Evolutionary conservation across 2,113 vertebrate species (phyloP).

Genomic region (Piprites chloris): DNA sequence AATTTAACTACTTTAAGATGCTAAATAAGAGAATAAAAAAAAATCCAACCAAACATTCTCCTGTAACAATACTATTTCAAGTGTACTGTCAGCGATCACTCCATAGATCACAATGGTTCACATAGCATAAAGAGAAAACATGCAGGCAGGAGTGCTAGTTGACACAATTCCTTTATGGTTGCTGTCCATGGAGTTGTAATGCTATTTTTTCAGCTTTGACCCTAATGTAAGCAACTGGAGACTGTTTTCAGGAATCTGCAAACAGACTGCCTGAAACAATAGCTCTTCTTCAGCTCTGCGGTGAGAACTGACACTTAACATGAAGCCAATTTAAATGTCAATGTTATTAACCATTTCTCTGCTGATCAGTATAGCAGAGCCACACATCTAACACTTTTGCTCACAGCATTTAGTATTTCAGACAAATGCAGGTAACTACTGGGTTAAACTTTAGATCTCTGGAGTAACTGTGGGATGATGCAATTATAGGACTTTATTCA

Average conservation of each 20-base stretch:
- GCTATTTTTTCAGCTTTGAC: constrained; percentile 43
- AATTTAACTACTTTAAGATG: not conserved
- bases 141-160: not conserved
- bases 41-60: not conserved
- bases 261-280: constrained; percentile 49
- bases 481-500: not conserved
- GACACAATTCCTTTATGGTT: constrained; percentile 21
- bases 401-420: not conserved
- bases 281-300: constrained; percentile 31
- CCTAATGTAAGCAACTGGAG: constrained; percentile 29
- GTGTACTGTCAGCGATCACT: not conserved
- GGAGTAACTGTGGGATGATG: not conserved
- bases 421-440: not conserved
- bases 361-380: not conserved
- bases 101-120: not conserved
- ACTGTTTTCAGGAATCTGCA: constrained; percentile 9
- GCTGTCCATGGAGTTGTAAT: not conserved
- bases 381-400: not conserved
- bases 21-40: not conserved
- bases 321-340: constrained; percentile 56
- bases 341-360: constrained; percentile 31
- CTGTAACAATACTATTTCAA: not conserved
- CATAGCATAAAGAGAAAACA: not conserved
- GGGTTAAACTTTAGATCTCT: not conserved
- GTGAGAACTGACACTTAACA: constrained; percentile 47